Evolutionary conservation across 2,113 vertebrate genomes (phyloP).

Genomic region (Anseranas semipalmata): DNA sequence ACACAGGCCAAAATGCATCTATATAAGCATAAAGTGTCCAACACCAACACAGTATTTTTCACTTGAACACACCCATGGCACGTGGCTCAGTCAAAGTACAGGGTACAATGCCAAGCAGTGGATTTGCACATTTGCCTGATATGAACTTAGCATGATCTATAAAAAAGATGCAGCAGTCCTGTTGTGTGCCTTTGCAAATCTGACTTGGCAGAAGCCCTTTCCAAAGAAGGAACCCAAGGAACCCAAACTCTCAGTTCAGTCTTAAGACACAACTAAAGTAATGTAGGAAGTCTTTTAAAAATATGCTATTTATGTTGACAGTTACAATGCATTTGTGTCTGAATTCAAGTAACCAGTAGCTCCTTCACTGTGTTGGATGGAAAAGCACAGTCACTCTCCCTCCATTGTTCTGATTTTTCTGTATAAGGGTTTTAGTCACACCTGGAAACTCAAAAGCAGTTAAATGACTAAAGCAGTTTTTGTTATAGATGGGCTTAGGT

Average conservation of each 20-base stretch:
- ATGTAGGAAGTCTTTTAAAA: neutral
- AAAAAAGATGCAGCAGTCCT: neutral
- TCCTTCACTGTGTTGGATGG: neutral
- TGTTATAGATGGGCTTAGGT: neutral
- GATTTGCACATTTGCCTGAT: conserved; percentile 41
- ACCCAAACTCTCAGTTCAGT: neutral
- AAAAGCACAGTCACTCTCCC: neutral
- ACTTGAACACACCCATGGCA: conserved; percentile 57
- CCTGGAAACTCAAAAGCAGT: neutral
- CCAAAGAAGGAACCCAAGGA: neutral
- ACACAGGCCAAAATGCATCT: conserved; percentile 65
- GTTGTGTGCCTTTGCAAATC: neutral
- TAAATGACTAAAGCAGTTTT: neutral
- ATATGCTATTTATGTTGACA: neutral
- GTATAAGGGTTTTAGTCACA: neutral
- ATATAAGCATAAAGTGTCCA: conserved; percentile 55
- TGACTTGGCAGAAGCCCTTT: conserved; percentile 22
- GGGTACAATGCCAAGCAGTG: conserved; percentile 35
- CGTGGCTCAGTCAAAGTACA: conserved; percentile 39
- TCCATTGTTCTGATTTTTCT: neutral
- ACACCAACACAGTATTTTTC: conserved; percentile 57
- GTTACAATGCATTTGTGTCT: neutral
- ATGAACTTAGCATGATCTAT: conserved; percentile 32
- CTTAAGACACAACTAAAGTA: conserved; percentile 3
- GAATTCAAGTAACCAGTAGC: neutral